Evolutionary conservation across 1,140 invertebrate species (phyloP), one percentile per base, ranked within the genome.

Genomic region (Platyscapa corneri): DNA sequence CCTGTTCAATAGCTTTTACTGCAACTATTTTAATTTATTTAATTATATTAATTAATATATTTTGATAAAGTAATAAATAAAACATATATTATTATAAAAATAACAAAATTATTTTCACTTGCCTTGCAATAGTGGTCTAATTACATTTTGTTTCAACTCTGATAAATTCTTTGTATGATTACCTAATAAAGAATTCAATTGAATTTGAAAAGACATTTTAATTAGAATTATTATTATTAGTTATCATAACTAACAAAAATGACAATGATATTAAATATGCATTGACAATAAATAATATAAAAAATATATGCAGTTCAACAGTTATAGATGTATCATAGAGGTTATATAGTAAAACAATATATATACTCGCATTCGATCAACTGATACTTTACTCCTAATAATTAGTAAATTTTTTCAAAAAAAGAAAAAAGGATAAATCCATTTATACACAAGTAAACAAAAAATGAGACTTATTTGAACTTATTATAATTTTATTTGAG

Each of bases 1-100:
- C 91, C 76, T 91, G 88, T 86, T 92, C 90, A 76, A 93, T 92
- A 12, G 89, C 87, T 86, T 92, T 93, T 14, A 93, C 91, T 42
- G 92, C 92, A 60, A 93, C 92, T 93, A 56, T 34, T 89, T 89
- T 86, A 86, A 76, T 72, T 64, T 74, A 87, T 78, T 83, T 34
- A 18, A 65, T 67, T 34, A 39, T n/a, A 83, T 80, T 49, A 82
- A 65, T 46, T 46, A 46, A 7, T 46, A 46, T 7, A 12, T 46
- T 46, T 12, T 46, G 6, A 46, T 7, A 46, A 46, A 46, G 12
- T 46, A 46, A 7, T 46, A 46, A n/a, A n/a, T n/a, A n/a, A n/a
- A n/a, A n/a, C 20, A 5, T 7, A 37, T 23, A 70, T 32, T 72
- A 23, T 72, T 77, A 39, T 20, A n/a, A 20, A 64, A 64, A 82